Base-by-base conservation (phyloP, 64 coral and sea anemone genomes). In the Astreopora myriophthalma region DNA sequence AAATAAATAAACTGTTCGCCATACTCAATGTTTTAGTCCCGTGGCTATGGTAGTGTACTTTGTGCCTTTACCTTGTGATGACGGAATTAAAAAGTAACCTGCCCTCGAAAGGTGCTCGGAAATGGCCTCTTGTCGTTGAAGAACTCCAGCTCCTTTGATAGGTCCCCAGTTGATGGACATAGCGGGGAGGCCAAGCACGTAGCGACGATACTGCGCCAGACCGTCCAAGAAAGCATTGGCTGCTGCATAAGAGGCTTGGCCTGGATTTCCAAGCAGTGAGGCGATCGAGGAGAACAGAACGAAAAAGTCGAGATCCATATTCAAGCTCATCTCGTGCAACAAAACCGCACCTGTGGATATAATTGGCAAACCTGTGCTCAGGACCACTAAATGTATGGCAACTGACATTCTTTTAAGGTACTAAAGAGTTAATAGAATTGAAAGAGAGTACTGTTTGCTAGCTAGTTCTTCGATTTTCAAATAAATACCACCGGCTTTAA, bases 271-370 rank as follows among this genome's bases (percentile, higher is more conserved):
- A 24, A 95, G 71, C 12, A 95, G 25, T 17, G 93, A 95, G 19
- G 93, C 81, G 79, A 95, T 90, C 17, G 93, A 95, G 7, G 93
- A 95, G 60, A 95, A 95, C 73, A 95, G 64, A 60, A 95, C 68
- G 60, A 95, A 95, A 40, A 95, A 95, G 61, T 95, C 93, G 31
- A 95, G 63, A 71, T 95, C 93, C 93, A 95, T 95, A 17, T 91
- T 60, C n/a, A 85, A 61, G 35, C 93, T 95, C 87, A 95, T 86
- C 77, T 95, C 62, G 60, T 95, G 93, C 10, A 95, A 71, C 51
- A 86, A 20, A 32, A 64, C 86, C 32, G 93, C 93, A 31, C 70
- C 93, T 90, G 61, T 52, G 11, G 71, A 66, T 71, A 19, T 34
- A 13, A 13, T 34, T 17, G 17, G 14, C 14, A 20, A 57, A 57